A percentile compares a stretch with the other conserved stretches of the same genome.
These are phyloP conservation scores for Diadophis punctatus DNA, from an alignment of 2,113 vertebrate genomes.

Conservation along the genomic window DNA sequence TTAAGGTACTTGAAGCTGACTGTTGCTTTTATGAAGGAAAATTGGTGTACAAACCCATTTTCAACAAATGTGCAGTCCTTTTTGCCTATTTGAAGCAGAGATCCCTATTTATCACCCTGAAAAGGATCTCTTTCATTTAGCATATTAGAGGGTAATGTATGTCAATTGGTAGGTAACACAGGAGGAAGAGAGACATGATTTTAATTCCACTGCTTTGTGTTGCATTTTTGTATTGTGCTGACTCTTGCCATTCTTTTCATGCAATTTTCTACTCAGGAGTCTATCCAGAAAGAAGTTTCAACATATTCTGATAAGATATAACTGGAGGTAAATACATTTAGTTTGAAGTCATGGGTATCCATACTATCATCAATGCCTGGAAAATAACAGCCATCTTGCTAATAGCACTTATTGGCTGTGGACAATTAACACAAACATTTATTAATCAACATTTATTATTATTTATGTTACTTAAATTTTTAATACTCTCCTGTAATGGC, in stretches of 20 bases:
- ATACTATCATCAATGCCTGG: neutral
- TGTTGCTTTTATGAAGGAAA: slow-evolving; percentile 72
- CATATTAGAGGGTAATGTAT: neutral
- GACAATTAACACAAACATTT: neutral
- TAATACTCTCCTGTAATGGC: neutral
- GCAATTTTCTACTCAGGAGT: neutral
- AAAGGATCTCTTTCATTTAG: neutral
- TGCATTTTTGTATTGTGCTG: neutral
- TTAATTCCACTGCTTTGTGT: neutral
- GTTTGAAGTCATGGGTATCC: neutral
- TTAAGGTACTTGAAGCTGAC: slow-evolving; percentile 67
- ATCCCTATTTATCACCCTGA: slow-evolving; percentile 23
- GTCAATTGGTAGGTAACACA: neutral
- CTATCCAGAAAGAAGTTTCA: neutral
- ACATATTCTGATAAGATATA: neutral
- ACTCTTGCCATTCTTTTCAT: neutral
- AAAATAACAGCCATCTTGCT: neutral
- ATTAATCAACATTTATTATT: neutral
- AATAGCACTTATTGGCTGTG: neutral
- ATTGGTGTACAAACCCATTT: slow-evolving; percentile 63
- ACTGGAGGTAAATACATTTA: neutral
- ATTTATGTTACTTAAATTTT: neutral
- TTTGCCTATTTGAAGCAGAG: slow-evolving; percentile 60
- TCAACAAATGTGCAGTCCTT: slow-evolving; percentile 60
- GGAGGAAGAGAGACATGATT: neutral